phyloP scores from a whole-genome alignment of 2,888 invertebrate species.

The Synergus itoensis region DNA sequence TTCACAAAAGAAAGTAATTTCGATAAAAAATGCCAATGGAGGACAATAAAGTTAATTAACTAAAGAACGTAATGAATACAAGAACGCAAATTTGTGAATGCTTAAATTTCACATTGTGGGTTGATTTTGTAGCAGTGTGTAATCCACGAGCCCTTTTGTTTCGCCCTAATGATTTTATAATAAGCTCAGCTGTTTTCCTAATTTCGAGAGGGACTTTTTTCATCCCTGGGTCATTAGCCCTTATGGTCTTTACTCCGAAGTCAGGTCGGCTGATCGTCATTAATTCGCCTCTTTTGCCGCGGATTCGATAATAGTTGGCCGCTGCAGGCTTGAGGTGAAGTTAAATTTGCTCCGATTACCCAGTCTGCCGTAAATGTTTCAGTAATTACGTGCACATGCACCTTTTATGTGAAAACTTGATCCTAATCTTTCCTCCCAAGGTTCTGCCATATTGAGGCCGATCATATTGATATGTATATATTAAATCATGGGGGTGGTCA shows the following conservation, averaged over 20 bases:
- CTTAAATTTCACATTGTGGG: not conserved
- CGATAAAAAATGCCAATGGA: not conserved
- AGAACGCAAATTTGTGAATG: constrained; percentile 21
- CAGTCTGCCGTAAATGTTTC: constrained; percentile 33
- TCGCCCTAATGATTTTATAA: constrained; percentile 68
- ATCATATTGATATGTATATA: constrained; percentile 34
- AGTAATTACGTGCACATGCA: constrained; percentile 33
- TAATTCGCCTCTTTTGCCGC: constrained; percentile 29
- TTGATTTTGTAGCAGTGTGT: constrained; percentile 20
- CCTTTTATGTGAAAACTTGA: constrained; percentile 39
- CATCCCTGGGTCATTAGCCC: constrained; percentile 56
- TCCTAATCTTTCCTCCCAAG: constrained; percentile 31
- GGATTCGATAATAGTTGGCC: constrained; percentile 31
- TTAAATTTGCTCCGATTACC: constrained; percentile 37
- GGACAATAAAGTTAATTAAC: not conserved
- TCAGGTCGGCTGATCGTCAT: constrained; percentile 42
- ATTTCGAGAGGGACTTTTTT: constrained; percentile 54
- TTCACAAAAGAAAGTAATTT: not conserved
- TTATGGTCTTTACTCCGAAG: constrained; percentile 42
- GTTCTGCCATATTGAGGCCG: constrained; percentile 24
- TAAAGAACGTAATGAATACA: not conserved
- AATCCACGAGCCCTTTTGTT: constrained; percentile 37
- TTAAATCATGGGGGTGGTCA: not conserved
- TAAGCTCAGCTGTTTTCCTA: constrained; percentile 65
- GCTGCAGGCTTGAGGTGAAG: constrained; percentile 31